Evolutionary conservation across 2,888 invertebrate genomes (phyloP), one percentile per base, ranked within the genome.

Genomic region (Chironomus riparius): DNA sequence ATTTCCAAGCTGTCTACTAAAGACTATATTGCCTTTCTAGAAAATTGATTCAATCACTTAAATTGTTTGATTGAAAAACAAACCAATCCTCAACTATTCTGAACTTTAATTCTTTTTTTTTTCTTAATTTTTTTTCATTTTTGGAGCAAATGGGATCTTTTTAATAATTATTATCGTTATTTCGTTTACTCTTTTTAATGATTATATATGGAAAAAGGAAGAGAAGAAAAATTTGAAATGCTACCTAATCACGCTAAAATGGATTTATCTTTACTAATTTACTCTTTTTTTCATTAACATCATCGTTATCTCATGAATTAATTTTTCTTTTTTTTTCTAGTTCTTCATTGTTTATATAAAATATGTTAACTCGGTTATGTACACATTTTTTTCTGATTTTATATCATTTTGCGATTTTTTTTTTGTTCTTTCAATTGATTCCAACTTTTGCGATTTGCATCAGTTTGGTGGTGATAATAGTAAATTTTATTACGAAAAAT

Each of bases 181-280:
- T 38, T 38, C 10, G 38, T 38, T 38, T 38, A 38, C 38, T 10
- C 10, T 38, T 38, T 38, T 38, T 38, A 38, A 38, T 38, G 38
- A 38, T 38, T 38, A 38, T 38, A n/a, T n/a, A 38, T 38, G 38
- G 38, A 24, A 65, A 21, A 65, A 65, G 22, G 24, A 22, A 24
- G 62, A 24, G 38, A 65, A 22, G 65, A 65, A 65, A 65, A 65
- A 65, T 65, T 65, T 65, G 65, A 65, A 65, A 21, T 24, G 21
- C 65, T 65, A 65, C 65, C 65, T 65, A 65, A 65, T 65, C 65
- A 65, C 65, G 65, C 65, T 65, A 65, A 65, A 65, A 65, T 65
- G 65, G 65, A 65, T 24, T 24, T 24, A 56, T 38, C 38, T 10
- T 38, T 38, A 38, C 38, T 38, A 38, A 38, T 38, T 56, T 56